Percentiles rank a stretch among this genome's conserved stretches.
phyloP scores from a whole-genome alignment of 2,797 vertebrate genomes.

The Linurgus olivaceus region DNA sequence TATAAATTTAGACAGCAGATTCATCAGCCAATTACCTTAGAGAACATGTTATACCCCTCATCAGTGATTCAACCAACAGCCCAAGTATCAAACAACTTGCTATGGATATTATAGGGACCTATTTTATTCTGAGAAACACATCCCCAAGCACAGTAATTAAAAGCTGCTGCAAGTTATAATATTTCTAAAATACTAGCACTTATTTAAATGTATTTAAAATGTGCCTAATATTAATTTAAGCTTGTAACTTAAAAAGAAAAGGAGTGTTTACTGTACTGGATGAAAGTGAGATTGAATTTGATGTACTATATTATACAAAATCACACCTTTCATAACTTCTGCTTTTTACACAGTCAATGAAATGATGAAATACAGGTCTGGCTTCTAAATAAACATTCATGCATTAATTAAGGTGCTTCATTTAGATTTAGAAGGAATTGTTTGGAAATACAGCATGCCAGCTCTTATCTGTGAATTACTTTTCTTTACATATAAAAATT shows the following conservation, averaged over 20 bases:
- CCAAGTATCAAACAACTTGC: slow-evolving; percentile 1
- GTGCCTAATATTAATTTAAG: background rate
- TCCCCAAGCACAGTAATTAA: background rate
- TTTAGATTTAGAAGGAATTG: background rate
- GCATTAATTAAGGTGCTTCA: background rate
- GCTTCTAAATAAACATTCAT: background rate
- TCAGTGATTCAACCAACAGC: slow-evolving; percentile 11
- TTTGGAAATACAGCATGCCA: background rate
- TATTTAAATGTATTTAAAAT: background rate
- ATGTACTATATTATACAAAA: background rate
- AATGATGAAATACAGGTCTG: background rate
- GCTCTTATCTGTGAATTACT: background rate
- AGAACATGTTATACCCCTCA: slow-evolving; percentile 32
- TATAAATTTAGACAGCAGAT: slow-evolving; percentile 55
- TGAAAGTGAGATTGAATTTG: background rate
- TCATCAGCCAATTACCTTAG: slow-evolving; percentile 52
- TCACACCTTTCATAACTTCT: background rate
- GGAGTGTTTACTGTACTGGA: background rate
- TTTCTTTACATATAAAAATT: background rate
- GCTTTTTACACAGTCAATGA: background rate
- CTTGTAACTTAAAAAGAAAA: background rate
- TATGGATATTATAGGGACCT: background rate
- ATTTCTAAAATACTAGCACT: background rate
- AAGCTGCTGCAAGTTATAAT: background rate
- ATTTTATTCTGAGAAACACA: background rate